Evolutionary conservation across 2,888 invertebrate genomes (phyloP), one percentile per base, ranked within the genome.

Genomic region (Aporophyla nigra): DNA sequence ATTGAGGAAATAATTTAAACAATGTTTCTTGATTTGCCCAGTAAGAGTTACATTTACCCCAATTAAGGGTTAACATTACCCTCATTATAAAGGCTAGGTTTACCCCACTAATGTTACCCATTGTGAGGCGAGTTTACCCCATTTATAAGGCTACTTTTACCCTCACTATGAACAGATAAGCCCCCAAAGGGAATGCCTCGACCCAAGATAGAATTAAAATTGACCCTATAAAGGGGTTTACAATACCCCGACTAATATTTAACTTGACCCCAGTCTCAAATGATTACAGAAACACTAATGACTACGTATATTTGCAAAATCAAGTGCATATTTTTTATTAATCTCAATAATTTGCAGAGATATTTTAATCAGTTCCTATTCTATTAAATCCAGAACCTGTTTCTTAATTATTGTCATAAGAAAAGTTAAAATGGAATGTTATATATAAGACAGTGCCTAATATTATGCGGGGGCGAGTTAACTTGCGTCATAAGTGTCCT

Each of bases 381-480:
- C 24, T 80, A 75, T 67, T 61, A 10, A 33, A 67, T 62, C 62
- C 58, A 49, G 27, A 68, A 63, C 51, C 65, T 63, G 75, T 24
- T 56, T 49, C 51, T 19, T 56, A 58, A 63, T 83, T 76, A 83
- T 74, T 74, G 71, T 76, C 75, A 66, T 54, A 62, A 54, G n/a
- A 69, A 73, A 71, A 49, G 71, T 65, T 69, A 58, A 79, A 73
- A 67, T 86, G 87, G 87, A 87, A 87, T 87, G 84, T 81, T 58
- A 66, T 71, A 76, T 5, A 83, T 72, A 74, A 74, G 68, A 77
- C 87, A 87, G 85, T 86, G 87, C 86, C 87, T 80, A 77, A 33
- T 87, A 87, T 87, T 87, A 89, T 89, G 89, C 86, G 63, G 74
- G 54, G 76, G n/a, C n/a, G 76, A 59, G 74, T 78, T 80, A 78